Conservation (phyloP, 2,113 vertebrate genomes). For the Turdus rufiventris region DNA sequence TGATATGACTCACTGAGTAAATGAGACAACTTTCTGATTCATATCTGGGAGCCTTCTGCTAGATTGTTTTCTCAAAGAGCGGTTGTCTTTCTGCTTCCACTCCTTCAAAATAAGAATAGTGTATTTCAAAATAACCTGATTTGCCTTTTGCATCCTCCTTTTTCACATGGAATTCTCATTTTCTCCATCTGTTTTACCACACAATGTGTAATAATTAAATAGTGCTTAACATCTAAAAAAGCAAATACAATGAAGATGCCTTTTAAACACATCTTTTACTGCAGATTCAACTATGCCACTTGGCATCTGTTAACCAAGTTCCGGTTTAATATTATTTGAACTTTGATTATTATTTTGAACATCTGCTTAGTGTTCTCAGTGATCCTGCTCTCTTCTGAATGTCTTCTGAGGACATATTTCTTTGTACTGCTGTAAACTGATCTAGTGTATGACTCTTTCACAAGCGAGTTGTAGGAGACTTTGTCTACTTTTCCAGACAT, state of each 20-base stretch:
- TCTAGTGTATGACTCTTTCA: not conserved
- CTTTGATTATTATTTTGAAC: not conserved
- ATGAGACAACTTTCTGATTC: conserved; percentile 29
- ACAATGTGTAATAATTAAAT: not conserved
- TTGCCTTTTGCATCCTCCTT: not conserved
- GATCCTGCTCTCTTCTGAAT: not conserved
- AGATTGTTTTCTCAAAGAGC: conserved; percentile 9
- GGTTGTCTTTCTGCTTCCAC: not conserved
- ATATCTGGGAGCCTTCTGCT: conserved; percentile 27
- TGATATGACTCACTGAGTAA: not conserved
- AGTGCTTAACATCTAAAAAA: not conserved
- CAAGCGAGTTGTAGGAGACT: not conserved
- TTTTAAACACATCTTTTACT: not conserved
- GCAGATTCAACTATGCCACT: not conserved
- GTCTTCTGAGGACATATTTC: conserved; percentile 19
- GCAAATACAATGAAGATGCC: not conserved
- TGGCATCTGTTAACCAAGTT: not conserved
- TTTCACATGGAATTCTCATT: conserved; percentile 20
- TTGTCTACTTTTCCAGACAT: conserved; percentile 42
- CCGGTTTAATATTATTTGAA: not conserved
- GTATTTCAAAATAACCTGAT: conserved; percentile 9
- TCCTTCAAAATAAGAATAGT: not conserved
- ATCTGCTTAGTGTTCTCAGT: not conserved
- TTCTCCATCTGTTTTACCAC: not conserved
- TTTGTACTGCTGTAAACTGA: conserved; percentile 35